A percentile compares a stretch with the other conserved stretches of the same genome.
These are phyloP conservation scores for Microtus montanus DNA, from an alignment of 2,113 vertebrate genomes.

Conservation along the genomic window DNA sequence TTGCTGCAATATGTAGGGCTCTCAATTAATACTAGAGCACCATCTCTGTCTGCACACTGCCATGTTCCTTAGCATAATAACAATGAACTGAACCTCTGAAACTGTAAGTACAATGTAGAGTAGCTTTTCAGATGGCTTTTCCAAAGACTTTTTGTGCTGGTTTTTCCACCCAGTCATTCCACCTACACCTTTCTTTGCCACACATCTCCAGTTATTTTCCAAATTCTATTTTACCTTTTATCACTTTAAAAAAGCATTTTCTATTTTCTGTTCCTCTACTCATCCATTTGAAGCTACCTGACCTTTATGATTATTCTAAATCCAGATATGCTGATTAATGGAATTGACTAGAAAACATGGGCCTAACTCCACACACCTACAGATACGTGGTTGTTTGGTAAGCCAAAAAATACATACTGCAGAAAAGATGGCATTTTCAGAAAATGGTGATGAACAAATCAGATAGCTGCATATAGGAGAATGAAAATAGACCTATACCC, in stretches of 20 bases:
- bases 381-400: not conserved
- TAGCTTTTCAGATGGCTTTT: not conserved
- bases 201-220: not conserved
- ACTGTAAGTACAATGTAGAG: no score
- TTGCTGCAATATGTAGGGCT: no score
- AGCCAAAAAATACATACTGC: not conserved
- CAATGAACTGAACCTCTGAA: no score
- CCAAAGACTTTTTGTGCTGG: not conserved
- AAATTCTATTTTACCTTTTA: not conserved
- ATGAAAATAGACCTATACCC: not conserved
- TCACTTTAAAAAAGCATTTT: not conserved
- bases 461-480: not conserved
- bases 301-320: not conserved
- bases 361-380: not conserved
- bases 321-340: not conserved
- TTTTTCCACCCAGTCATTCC: not conserved
- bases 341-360: not conserved
- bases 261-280: not conserved
- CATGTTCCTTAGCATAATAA: no score
- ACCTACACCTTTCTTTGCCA: not conserved
- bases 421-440: not conserved
- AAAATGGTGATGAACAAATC: not conserved
- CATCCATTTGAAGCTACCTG: not conserved
- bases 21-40: no score
- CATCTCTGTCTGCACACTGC: no score